These are phyloP conservation scores for Platycheirus rosarum DNA, from an alignment of 2,888 invertebrate species.

Conservation along the genomic window DNA sequence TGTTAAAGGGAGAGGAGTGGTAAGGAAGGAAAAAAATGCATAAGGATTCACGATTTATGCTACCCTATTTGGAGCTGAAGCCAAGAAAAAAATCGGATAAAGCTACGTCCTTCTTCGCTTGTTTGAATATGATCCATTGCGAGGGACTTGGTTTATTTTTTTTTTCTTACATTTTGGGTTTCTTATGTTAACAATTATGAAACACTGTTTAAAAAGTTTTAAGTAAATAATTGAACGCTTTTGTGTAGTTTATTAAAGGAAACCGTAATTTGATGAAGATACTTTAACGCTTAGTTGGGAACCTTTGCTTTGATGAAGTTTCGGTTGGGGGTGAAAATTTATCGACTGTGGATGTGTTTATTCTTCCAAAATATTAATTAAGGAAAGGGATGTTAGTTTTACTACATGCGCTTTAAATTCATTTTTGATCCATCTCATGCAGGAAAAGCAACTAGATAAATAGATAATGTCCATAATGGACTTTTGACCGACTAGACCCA, in stretches of 20 bases:
- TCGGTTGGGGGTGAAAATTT: constrained; percentile 18
- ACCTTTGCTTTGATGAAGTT: constrained; percentile 15
- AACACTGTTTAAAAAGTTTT: constrained; percentile 57
- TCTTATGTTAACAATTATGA: constrained; percentile 66
- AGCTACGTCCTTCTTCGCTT: constrained; percentile 16
- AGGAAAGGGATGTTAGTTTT: too few species aligned
- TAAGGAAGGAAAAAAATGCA: constrained; percentile 9
- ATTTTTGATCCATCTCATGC: too few species aligned
- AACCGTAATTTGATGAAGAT: constrained; percentile 38
- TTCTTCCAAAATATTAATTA: too few species aligned
- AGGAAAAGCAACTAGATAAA: too few species aligned
- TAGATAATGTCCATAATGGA: too few species aligned
- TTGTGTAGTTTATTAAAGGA: constrained; percentile 49
- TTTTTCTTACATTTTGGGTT: constrained; percentile 50
- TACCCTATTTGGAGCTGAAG: constrained; percentile 12
- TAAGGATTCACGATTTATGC: constrained; percentile 56
- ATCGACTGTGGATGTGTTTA: background rate
- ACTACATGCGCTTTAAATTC: too few species aligned
- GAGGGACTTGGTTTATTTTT: constrained; percentile 6
- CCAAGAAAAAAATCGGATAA: constrained; percentile 1
- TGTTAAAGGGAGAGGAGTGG: background rate
- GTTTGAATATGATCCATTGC: constrained; percentile 53
- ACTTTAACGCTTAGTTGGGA: background rate
- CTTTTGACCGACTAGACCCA: too few species aligned
- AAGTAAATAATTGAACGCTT: constrained; percentile 68